phyloP scores from a whole-genome alignment of 2,888 invertebrate species.

The Lasioglossum figueresi region DNA sequence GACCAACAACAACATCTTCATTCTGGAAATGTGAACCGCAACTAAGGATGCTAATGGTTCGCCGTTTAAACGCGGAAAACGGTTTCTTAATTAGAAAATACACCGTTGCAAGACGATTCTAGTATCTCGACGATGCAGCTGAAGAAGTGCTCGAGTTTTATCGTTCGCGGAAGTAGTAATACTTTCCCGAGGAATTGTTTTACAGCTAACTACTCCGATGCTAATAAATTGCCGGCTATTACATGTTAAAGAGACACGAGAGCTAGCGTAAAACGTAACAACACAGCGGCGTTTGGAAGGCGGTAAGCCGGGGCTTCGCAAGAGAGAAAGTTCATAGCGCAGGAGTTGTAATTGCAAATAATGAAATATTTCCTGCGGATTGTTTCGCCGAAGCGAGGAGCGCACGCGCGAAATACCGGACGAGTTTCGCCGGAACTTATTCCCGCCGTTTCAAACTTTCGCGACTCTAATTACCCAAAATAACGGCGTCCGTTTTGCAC shows the following conservation, averaged over 20 bases:
- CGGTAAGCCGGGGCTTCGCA: constrained; percentile 15
- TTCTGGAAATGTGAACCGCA: background rate
- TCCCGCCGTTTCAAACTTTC: constrained; percentile 45
- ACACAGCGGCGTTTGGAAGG: background rate
- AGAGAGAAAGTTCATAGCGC: constrained; percentile 35
- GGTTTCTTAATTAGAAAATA: background rate
- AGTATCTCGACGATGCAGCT: background rate
- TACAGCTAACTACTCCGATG: background rate
- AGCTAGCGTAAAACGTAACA: constrained; percentile 14
- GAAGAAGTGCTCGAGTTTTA: constrained; percentile 5
- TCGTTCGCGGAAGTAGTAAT: background rate
- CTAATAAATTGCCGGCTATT: constrained; percentile 18
- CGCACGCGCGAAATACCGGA: background rate
- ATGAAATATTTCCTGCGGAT: constrained; percentile 50
- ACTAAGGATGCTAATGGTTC: background rate
- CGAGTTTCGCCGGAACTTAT: constrained; percentile 33
- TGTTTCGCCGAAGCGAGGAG: background rate
- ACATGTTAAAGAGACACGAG: background rate
- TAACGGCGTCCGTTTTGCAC: constrained; percentile 19
- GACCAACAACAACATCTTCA: background rate
- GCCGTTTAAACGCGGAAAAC: background rate
- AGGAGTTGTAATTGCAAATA: constrained; percentile 56
- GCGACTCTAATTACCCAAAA: constrained; percentile 42
- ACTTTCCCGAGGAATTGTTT: background rate
- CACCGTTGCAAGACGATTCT: background rate